Percentiles rank a stretch among this genome's conserved stretches.
These are phyloP conservation scores for Rhinatrema bivittatum DNA, from an alignment of 2,797 vertebrate genomes.

Conservation along the genomic window DNA sequence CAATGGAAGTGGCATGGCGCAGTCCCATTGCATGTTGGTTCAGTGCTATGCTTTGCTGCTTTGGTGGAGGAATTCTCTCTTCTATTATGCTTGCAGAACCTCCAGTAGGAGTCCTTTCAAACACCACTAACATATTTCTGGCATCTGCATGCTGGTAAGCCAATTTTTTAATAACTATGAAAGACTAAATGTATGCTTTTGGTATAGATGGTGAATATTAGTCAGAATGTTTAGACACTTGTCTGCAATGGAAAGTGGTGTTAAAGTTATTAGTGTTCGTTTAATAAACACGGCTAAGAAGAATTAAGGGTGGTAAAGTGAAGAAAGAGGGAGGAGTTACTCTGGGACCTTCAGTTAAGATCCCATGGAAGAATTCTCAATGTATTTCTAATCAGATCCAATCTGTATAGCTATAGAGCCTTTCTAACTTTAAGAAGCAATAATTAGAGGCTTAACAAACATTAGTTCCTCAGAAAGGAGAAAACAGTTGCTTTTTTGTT, in stretches of 20 bases:
- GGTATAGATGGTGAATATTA: neutral
- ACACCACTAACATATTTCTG: conserved; percentile 70
- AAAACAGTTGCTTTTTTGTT: too few species aligned
- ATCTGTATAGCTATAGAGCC: too few species aligned
- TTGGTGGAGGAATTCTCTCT: conserved; percentile 85
- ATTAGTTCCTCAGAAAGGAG: too few species aligned
- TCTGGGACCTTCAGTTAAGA: too few species aligned
- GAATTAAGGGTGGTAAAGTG: too few species aligned
- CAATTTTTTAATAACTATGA: conserved; percentile 1
- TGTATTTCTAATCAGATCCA: too few species aligned
- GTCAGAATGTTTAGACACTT: neutral
- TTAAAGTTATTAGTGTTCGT: neutral
- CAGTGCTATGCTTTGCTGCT: conserved; percentile 93
- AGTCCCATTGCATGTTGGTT: conserved; percentile 94
- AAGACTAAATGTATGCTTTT: neutral
- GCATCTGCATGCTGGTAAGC: conserved; percentile 88
- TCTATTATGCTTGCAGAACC: conserved; percentile 84
- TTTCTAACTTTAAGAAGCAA: too few species aligned
- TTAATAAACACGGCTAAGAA: neutral
- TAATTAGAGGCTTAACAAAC: too few species aligned
- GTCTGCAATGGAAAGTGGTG: too few species aligned
- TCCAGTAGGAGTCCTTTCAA: conserved; percentile 72
- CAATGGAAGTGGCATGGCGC: conserved; percentile 58
- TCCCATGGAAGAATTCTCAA: too few species aligned
- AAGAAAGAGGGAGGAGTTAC: too few species aligned